Evolutionary conservation across 2,113 vertebrate species (phyloP), one percentile per base, ranked within the genome.

Genomic region (Herpetotheres cachinnans): DNA sequence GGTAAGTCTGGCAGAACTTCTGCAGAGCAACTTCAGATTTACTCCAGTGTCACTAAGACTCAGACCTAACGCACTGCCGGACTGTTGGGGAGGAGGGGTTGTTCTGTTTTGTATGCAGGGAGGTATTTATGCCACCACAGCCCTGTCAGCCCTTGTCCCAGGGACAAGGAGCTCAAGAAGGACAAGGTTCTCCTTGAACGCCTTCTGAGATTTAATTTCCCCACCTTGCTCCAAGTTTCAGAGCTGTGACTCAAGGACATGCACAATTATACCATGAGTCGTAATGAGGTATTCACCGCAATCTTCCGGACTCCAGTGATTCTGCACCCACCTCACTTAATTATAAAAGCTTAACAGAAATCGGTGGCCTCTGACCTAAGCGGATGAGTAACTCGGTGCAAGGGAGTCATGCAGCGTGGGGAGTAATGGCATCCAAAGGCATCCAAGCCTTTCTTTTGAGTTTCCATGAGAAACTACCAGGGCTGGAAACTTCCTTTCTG

Each of bases 211-310:
- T 89, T 94, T 92, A 79, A 92, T 91, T 96, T 96, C 70, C 69
- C 49, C 54, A 58, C 73, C 40, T 78, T 73, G n/a, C 63, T 92
- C 73, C 69, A 36, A 72, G 73, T 85, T 90, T 61, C 58, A 30
- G 82, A 78, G 78, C 91, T 59, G 84, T 95, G 77, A 85, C 72
- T 95, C 92, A 90, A 94, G 94, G 93, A 61, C 89, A 71, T 17
- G 10, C 86, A 84, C 66, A 73, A 54, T 87, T 87, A 84, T 2
- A 63, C 56, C 12, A 0, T 44, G 88, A 91, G 80, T n/a, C 4
- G 71, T 5, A 66, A 79, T 36, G 59, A 95, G 61, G 56, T 27
- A 52, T 26, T 76, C 56, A 32, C 58, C 22, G 8, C 65, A 20
- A 9, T 20, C 66, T 79, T 74, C 73, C 4, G 0, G 82, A 29